phyloP scores from a whole-genome alignment of 37 sponge, comb jelly and placozoan species.

The Oscarella lobularis region DNA sequence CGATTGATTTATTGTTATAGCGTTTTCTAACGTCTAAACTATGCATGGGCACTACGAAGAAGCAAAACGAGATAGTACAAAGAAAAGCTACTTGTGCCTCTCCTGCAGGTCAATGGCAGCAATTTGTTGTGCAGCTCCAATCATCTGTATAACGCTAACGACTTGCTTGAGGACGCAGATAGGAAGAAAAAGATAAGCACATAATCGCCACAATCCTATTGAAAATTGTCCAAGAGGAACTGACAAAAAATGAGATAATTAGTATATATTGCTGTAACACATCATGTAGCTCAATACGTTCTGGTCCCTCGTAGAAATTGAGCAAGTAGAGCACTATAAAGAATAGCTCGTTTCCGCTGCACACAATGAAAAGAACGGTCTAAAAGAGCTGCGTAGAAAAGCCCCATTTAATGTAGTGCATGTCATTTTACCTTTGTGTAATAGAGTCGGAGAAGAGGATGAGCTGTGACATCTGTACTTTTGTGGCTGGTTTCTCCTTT shows the following conservation, averaged over 20 bases:
- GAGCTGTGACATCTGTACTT: background rate
- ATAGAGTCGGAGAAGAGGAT: background rate
- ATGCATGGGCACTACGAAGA: too few species aligned
- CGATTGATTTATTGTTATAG: too few species aligned
- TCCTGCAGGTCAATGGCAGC: background rate
- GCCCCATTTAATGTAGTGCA: too few species aligned
- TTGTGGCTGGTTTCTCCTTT: background rate
- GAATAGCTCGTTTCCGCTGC: background rate
- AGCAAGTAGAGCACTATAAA: background rate
- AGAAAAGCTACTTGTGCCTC: too few species aligned
- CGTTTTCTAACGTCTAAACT: too few species aligned
- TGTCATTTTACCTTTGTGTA: background rate
- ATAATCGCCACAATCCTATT: background rate
- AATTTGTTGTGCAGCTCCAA: background rate
- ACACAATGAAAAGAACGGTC: background rate
- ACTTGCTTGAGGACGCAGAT: background rate
- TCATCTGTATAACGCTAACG: background rate
- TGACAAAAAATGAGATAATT: background rate
- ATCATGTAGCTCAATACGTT: background rate
- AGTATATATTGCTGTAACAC: too few species aligned
- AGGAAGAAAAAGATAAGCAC: background rate
- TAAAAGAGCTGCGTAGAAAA: too few species aligned
- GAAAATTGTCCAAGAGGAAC: background rate
- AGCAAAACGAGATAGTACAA: too few species aligned
- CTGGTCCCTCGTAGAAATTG: background rate